Evolutionary conservation across 2,888 invertebrate species (phyloP), one percentile per base, ranked within the genome.

Genomic region (Dastarcus helophoroides): DNA sequence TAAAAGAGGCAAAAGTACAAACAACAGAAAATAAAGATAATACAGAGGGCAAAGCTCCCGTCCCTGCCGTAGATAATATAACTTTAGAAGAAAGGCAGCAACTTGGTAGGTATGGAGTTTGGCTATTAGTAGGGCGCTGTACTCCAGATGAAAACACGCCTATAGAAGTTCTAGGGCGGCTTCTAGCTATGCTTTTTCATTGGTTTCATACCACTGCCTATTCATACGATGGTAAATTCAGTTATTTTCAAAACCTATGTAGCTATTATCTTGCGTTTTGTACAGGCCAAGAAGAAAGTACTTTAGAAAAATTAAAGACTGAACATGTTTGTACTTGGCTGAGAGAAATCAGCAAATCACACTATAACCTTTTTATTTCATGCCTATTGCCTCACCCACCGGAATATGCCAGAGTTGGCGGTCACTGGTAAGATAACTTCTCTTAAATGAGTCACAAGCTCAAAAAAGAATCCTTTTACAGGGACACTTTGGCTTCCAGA

Each of bases 151-250:
- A 79, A 13, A 79, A 80, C 50, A 80, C 82, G 1, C 79, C 81
- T 0, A 71, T 76, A 35, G 82, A 84, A 60, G 72, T 81, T 31
- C 68, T 97, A 29, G 95, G 95, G 4, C 72, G 95, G 38, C 71
- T 99, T 46, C 70, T 98, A 28, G 88, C 93, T 15, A 94, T 95
- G 73, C 71, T 98, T 40, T 98, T 97, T 64, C 94, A 97, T 61
- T 98, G 98, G 98, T 99, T 97, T 67, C 90, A 97, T 63, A 85
- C 93, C 48, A 98, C 97, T 9, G 93, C 95, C 2, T 91, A 89
- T 60, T 79, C 95, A 5, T 91, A 90, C 53, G 91, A 94, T 63
- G 89, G 90, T 88, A 63, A 54, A 50, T 22, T 9, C n/a, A 38
- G 33, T 36, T 28, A 28, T 22, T 22, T 40, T 33, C 33, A 40